phyloP scores from a whole-genome alignment of 2,888 invertebrate species.

The Ischnus inquisitorius region DNA sequence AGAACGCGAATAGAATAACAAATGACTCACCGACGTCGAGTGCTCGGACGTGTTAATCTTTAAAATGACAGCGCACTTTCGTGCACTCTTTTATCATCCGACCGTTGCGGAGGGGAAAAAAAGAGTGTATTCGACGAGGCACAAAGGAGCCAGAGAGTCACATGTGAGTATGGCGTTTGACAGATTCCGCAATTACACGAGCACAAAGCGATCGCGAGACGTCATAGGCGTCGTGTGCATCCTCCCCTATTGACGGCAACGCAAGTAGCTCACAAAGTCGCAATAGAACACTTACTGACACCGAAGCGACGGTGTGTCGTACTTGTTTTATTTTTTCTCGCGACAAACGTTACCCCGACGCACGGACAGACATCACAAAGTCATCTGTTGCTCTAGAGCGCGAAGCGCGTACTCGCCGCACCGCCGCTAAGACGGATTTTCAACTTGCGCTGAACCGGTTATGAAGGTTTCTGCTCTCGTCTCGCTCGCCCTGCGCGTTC shows the following conservation, averaged over 20 bases:
- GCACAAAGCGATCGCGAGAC: not conserved
- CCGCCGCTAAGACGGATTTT: not conserved
- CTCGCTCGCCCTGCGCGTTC: too few species aligned
- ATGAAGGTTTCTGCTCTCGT: not conserved
- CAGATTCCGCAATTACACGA: conserved; percentile 27
- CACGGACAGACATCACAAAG: not conserved
- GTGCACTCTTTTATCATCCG: conserved; percentile 4
- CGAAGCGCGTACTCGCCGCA: not conserved
- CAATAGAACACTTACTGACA: conserved; percentile 21
- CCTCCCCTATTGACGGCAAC: conserved; percentile 36
- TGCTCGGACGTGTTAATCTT: conserved; percentile 28
- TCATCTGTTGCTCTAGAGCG: not conserved
- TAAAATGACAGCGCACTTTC: conserved; percentile 33
- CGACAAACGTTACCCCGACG: too few species aligned
- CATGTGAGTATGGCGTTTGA: not conserved
- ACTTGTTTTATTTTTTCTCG: too few species aligned
- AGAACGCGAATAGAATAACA: conserved; percentile 23
- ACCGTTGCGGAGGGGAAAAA: not conserved
- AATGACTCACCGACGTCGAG: conserved; percentile 55
- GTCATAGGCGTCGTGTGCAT: conserved; percentile 22
- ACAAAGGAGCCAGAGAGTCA: not conserved
- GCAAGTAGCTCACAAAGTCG: conserved; percentile 6
- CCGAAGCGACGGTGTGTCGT: not conserved
- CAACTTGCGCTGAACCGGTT: not conserved
- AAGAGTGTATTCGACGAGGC: not conserved